phyloP scores from a whole-genome alignment of 2,888 invertebrate genomes.

The Drosophila paucipuncta region DNA sequence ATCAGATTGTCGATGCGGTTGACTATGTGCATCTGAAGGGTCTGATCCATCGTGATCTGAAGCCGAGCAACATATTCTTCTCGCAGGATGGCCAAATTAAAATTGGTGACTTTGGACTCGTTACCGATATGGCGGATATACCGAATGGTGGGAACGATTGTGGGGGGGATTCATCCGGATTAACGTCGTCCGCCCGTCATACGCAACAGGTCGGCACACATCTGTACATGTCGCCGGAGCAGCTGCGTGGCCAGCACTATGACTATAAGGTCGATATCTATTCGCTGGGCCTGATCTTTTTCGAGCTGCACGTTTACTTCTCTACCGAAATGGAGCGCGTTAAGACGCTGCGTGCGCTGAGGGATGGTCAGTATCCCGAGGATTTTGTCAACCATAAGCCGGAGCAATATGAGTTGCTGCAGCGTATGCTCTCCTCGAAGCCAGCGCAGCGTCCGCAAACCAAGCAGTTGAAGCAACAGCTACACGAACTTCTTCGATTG shows the following conservation, averaged over 20 bases:
- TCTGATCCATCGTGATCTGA: slow-evolving; percentile 97
- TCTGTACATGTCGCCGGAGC: slow-evolving; percentile 99
- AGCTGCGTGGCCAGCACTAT: slow-evolving; percentile 90
- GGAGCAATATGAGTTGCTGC: slow-evolving; percentile 90
- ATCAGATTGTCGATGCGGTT: slow-evolving; percentile 97
- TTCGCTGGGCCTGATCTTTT: slow-evolving; percentile 96
- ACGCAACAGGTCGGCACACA: slow-evolving; percentile 93
- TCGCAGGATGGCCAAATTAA: slow-evolving; percentile 95
- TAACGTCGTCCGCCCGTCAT: slow-evolving; percentile 85
- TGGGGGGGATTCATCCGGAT: slow-evolving; percentile 73
- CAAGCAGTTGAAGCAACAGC: slow-evolving; percentile 87
- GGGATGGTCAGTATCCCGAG: slow-evolving; percentile 89
- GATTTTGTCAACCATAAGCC: slow-evolving; percentile 89
- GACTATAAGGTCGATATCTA: slow-evolving; percentile 98
- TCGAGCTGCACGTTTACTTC: slow-evolving; percentile 96
- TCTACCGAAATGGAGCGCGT: slow-evolving; percentile 96
- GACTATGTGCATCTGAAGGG: slow-evolving; percentile 97
- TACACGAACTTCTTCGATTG: slow-evolving; percentile 73
- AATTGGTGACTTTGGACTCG: slow-evolving; percentile 99
- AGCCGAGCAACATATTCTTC: slow-evolving; percentile 98
- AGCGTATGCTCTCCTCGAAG: slow-evolving; percentile 91
- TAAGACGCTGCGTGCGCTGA: slow-evolving; percentile 88
- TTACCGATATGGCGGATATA: slow-evolving; percentile 92
- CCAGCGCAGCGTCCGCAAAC: slow-evolving; percentile 92
- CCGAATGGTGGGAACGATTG: slow-evolving; percentile 82